These are phyloP conservation scores for Mythimna ferrago DNA, from an alignment of 2,888 invertebrate species.

Conservation along the genomic window DNA sequence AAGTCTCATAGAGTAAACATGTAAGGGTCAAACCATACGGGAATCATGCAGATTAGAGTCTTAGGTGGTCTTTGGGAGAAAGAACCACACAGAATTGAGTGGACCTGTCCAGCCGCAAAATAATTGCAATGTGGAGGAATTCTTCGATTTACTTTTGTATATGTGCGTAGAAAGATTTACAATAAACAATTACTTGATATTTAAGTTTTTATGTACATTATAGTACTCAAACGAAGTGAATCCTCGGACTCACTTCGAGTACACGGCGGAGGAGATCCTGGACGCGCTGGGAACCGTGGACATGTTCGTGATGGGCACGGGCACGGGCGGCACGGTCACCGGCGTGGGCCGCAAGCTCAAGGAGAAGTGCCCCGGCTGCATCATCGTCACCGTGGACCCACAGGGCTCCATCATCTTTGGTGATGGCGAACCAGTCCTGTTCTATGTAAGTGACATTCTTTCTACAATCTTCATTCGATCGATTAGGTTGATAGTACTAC, in stretches of 20 bases:
- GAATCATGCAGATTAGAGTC: too few relatives aligned
- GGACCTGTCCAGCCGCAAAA: too few relatives aligned
- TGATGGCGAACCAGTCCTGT: constrained; percentile 90
- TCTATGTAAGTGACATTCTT: constrained; percentile 65
- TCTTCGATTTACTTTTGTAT: too few relatives aligned
- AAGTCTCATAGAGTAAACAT: too few relatives aligned
- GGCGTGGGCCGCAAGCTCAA: constrained; percentile 97
- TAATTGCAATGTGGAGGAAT: too few relatives aligned
- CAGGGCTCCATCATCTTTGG: constrained; percentile 91
- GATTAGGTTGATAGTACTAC: too few relatives aligned
- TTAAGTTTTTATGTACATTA: constrained; percentile 25
- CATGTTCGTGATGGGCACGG: constrained; percentile 95
- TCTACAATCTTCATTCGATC: neutral
- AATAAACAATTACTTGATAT: too few relatives aligned
- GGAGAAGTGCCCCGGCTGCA: constrained; percentile 93
- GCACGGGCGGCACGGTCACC: constrained; percentile 98
- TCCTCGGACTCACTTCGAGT: constrained; percentile 98
- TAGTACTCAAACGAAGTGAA: constrained; percentile 97
- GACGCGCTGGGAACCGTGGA: constrained; percentile 93
- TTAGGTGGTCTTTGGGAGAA: too few relatives aligned
- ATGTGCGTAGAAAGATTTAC: too few relatives aligned
- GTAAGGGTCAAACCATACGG: too few relatives aligned
- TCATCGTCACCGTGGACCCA: constrained; percentile 96
- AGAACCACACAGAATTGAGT: too few relatives aligned
- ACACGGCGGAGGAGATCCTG: constrained; percentile 97